Conservation (phyloP, 2,113 vertebrate species). For the Dromaius novaehollandiae region DNA sequence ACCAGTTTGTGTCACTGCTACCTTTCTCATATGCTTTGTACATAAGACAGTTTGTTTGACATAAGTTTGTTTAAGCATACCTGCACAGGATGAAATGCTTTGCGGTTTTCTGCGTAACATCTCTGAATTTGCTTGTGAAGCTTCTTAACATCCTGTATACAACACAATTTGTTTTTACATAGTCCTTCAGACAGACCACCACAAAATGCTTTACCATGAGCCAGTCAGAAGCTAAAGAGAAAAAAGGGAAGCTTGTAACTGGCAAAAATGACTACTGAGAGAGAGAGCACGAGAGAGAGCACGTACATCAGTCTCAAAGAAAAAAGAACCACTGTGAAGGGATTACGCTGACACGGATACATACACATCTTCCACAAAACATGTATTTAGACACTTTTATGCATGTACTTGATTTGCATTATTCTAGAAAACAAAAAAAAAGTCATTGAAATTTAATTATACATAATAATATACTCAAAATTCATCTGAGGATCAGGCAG, state of each 20-base stretch:
- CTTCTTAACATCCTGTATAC: slow-evolving; percentile 90
- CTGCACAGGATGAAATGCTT: slow-evolving; percentile 89
- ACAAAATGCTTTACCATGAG: slow-evolving; percentile 59
- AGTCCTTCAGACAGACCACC: slow-evolving; percentile 53
- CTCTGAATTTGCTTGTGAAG: slow-evolving; percentile 98
- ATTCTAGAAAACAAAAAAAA: neutral
- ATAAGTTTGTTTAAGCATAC: slow-evolving; percentile 66
- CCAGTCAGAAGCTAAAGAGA: slow-evolving; percentile 56
- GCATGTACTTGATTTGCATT: neutral
- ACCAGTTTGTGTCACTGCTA: neutral
- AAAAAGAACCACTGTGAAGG: neutral
- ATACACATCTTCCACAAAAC: neutral
- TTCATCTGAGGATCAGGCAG: neutral
- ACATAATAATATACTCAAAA: neutral
- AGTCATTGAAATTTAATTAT: neutral
- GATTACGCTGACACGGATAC: neutral
- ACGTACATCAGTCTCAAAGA: neutral
- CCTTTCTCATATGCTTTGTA: neutral
- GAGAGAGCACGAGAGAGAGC: neutral
- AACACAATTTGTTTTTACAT: slow-evolving; percentile 67
- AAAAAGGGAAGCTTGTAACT: slow-evolving; percentile 61
- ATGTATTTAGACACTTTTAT: neutral
- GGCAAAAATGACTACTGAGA: neutral
- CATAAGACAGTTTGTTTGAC: neutral
- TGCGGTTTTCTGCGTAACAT: slow-evolving; percentile 94